These are phyloP conservation scores for Orgyia antiqua DNA, from an alignment of 2,888 invertebrate species.

Conservation along the genomic window DNA sequence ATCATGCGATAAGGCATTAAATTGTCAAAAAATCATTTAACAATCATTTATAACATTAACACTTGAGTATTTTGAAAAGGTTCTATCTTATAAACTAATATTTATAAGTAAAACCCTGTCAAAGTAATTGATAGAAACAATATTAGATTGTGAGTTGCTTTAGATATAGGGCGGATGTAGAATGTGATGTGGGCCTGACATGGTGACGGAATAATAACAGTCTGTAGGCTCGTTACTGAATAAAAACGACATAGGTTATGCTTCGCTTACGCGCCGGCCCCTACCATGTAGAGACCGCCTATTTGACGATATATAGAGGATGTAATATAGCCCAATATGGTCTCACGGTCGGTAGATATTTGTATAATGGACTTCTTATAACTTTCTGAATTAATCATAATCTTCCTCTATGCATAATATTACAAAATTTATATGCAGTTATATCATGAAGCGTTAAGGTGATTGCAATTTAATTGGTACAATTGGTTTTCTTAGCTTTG, in stretches of 20 bases:
- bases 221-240: constrained; percentile 65
- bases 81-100: constrained; percentile 22
- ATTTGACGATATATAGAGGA: constrained; percentile 42
- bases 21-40: constrained; percentile 67
- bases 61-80: constrained; percentile 29
- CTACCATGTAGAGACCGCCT: constrained; percentile 52
- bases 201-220: constrained; percentile 72
- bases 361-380: constrained; percentile 19
- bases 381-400: constrained; percentile 9
- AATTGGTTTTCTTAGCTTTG: too few relatives aligned
- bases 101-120: constrained; percentile 42
- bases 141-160: constrained; percentile 53
- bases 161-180: constrained; percentile 66
- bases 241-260: constrained; percentile 68
- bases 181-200: constrained; percentile 69
- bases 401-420: too few relatives aligned
- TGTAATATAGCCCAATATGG: constrained; percentile 28
- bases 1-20: constrained; percentile 57
- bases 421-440: too few relatives aligned
- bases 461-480: too few relatives aligned
- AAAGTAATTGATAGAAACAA: constrained; percentile 39
- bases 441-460: too few relatives aligned
- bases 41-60: constrained; percentile 58
- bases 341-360: constrained; percentile 38
- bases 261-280: constrained; percentile 54